A percentile compares a stretch with the other conserved stretches of the same genome.
Evolutionary conservation across 1,140 invertebrate species (phyloP).

Genomic region (Eulimnadia texana): DNA sequence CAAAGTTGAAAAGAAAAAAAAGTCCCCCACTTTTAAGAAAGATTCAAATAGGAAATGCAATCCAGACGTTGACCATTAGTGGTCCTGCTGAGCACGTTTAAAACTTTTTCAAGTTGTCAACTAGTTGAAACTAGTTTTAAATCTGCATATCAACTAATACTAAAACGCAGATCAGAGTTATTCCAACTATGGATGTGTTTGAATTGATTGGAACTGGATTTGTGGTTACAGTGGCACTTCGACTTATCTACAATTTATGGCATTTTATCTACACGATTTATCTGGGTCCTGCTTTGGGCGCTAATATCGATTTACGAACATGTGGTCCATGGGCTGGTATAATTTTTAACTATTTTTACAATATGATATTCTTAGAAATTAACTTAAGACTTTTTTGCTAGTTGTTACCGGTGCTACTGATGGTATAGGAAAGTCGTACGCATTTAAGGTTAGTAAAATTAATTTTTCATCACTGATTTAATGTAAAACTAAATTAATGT

Average conservation of each 20-base stretch:
- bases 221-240: background rate
- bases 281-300: conserved; percentile 25
- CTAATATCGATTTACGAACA: conserved; percentile 26
- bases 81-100: too few relatives aligned
- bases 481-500: conserved; percentile 14
- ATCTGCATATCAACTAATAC: too few relatives aligned
- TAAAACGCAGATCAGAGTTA: too few relatives aligned
- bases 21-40: too few relatives aligned
- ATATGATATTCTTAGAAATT: background rate
- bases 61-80: too few relatives aligned
- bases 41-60: too few relatives aligned
- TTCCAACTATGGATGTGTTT: background rate
- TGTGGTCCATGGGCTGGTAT: conserved; percentile 29
- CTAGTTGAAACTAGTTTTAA: too few relatives aligned
- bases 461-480: background rate
- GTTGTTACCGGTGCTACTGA: conserved; percentile 82
- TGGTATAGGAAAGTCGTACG: conserved; percentile 83
- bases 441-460: conserved; percentile 42
- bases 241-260: background rate
- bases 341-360: conserved; percentile 3
- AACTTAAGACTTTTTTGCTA: conserved; percentile 30
- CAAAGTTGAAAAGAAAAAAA: too few relatives aligned
- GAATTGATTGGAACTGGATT: background rate
- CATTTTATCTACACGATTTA: conserved; percentile 24
- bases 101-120: too few relatives aligned